Percentiles rank a stretch among this genome's conserved stretches.
phyloP scores from a whole-genome alignment of 2,113 vertebrate species.

The Malurus elegans region DNA sequence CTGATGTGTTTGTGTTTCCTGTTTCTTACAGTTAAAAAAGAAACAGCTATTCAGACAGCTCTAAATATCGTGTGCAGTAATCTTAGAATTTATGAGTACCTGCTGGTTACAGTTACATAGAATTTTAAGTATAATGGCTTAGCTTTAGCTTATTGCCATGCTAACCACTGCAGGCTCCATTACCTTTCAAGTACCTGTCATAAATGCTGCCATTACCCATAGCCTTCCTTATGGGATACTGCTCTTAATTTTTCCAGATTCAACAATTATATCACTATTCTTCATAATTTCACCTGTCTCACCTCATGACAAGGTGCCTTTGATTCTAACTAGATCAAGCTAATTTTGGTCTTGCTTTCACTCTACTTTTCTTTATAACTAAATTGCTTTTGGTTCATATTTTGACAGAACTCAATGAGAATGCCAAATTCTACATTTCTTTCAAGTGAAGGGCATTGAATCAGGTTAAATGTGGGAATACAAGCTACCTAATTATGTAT shows the following conservation, averaged over 20 bases:
- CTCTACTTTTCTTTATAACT: not conserved
- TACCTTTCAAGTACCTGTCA: not conserved
- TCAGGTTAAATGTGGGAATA: not conserved
- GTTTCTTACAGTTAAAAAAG: not conserved
- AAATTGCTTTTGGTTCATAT: not conserved
- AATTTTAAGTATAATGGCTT: not conserved
- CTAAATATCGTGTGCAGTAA: not conserved
- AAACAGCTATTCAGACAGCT: not conserved
- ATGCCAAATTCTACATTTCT: not conserved
- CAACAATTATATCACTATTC: not conserved
- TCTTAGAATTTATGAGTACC: not conserved
- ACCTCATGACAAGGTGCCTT: not conserved
- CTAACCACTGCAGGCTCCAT: constrained; percentile 8
- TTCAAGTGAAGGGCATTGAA: not conserved
- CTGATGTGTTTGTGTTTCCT: not conserved
- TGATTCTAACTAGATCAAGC: not conserved
- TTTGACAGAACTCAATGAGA: not conserved
- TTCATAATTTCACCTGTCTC: not conserved
- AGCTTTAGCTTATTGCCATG: not conserved
- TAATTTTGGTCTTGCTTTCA: not conserved
- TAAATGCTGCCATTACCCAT: not conserved
- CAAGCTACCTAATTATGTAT: not conserved
- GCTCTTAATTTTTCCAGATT: not conserved
- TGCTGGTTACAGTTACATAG: not conserved
- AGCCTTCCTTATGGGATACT: not conserved